phyloP scores from a whole-genome alignment of 2,888 invertebrate species.

The Euplagia quadripunctaria region DNA sequence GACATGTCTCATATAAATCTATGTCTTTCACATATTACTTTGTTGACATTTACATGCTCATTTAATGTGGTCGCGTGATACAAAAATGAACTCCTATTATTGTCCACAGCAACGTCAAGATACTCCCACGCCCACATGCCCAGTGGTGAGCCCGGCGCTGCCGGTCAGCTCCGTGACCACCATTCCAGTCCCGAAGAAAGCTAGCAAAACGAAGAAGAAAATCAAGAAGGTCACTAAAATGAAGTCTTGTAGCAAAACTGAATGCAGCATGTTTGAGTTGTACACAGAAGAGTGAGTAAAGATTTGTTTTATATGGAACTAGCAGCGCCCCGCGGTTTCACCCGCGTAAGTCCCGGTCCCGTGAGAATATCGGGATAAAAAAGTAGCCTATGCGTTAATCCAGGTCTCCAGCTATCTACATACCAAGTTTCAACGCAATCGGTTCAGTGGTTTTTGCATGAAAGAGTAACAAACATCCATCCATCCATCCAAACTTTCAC shows the following conservation, averaged over 20 bases:
- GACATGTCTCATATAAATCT: slow-evolving; percentile 11
- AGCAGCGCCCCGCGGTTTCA: too few relatives aligned
- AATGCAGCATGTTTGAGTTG: slow-evolving; percentile 61
- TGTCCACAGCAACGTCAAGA: slow-evolving; percentile 69
- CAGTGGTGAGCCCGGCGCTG: slow-evolving; percentile 75
- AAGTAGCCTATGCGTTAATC: too few relatives aligned
- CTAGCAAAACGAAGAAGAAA: slow-evolving; percentile 70
- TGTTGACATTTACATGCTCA: not conserved
- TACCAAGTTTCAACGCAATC: too few relatives aligned
- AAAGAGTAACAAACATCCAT: too few relatives aligned
- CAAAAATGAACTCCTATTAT: slow-evolving; percentile 15
- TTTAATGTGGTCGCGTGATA: not conserved
- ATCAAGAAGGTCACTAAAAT: slow-evolving; percentile 64
- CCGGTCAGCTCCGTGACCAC: slow-evolving; percentile 79
- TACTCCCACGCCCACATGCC: slow-evolving; percentile 73
- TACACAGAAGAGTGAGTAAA: slow-evolving; percentile 76
- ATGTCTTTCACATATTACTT: slow-evolving; percentile 2
- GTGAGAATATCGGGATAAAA: too few relatives aligned
- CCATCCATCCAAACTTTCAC: too few relatives aligned
- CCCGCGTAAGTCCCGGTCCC: too few relatives aligned
- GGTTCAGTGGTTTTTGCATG: too few relatives aligned
- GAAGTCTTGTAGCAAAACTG: slow-evolving; percentile 65
- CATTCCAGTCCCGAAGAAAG: slow-evolving; percentile 65
- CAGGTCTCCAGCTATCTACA: too few relatives aligned
- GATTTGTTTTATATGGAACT: not conserved